Base-by-base conservation (phyloP, 2,888 invertebrate species). In the Lydus trimaculatus region DNA sequence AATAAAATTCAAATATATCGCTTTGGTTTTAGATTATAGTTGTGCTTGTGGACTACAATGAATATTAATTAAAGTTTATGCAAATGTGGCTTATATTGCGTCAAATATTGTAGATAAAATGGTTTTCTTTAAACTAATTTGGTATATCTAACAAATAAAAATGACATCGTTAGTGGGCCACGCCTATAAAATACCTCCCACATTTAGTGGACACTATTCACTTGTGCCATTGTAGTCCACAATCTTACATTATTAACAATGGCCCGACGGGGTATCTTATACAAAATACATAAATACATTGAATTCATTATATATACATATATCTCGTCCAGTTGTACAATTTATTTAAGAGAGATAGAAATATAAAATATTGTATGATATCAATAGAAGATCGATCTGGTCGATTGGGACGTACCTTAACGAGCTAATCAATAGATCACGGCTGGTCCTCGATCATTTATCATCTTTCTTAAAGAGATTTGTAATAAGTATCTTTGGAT, bases 351-450 rank as follows among this genome's bases (percentile, higher is more conserved):
- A 61, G 23, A 59, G 62, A 64, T 62, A 56, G 60, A 43, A 56
- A 56, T 59, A 52, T 52, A 58, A 63, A 31, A 61, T 65, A 56
- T 31, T 63, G 63, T 23, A 60, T 61, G 68, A 71, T 72, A 68
- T 65, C 64, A 71, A 68, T 64, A 67, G 13, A 13, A 73, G 69
- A 81, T 70, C 72, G 66, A 70, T 69, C 73, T 83, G 84, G 79
- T 67, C 83, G 73, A 75, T 80, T 84, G 84, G 79, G 81, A 78
- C 77, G 79, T 77, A 76, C 81, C 84, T 83, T 85, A 85, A 85
- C 85, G 85, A 85, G 84, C 84, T 85, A 85, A 85, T 85, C 85
- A 85, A 85, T 85, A 85, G 85, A 85, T 85, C 85, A 85, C 85
- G 85, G 83, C 78, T 80, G 84, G 83, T 80, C 83, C 80, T 79